Conservation (phyloP, 2,113 vertebrate species). For the Stegastes partitus region DNA sequence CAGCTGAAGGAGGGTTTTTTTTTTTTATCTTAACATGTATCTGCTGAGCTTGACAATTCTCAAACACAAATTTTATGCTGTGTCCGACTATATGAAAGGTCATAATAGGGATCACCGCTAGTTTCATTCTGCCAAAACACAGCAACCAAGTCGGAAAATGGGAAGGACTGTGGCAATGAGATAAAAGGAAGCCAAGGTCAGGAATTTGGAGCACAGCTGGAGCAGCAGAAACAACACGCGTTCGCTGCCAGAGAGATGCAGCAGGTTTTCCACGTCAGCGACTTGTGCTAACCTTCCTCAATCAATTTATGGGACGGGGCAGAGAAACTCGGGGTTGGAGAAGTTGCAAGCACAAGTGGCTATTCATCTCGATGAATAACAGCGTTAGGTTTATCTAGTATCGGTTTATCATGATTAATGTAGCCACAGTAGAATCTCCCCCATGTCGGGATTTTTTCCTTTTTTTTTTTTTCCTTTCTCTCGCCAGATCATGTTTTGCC, state of each 20-base stretch:
- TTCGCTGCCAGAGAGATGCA: conserved; percentile 17
- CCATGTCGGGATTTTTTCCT: not conserved
- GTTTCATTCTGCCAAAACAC: conserved; percentile 30
- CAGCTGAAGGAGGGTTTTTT: not conserved
- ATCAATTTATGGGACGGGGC: conserved; percentile 21
- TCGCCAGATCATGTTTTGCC: not conserved
- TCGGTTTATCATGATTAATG: conserved; percentile 44
- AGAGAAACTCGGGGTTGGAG: conserved; percentile 1
- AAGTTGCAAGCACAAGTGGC: not conserved
- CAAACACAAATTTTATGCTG: conserved; percentile 18
- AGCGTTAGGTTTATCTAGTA: not conserved
- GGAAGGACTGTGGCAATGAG: conserved; percentile 23
- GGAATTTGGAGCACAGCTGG: conserved; percentile 37
- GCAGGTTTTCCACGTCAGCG: conserved; percentile 24
- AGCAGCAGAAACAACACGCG: conserved; percentile 1
- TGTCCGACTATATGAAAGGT: conserved; percentile 37
- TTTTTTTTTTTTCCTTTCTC: conserved; percentile 4
- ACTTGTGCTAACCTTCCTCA: conserved; percentile 15
- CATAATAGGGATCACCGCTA: conserved; percentile 12
- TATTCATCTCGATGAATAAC: conserved; percentile 37
- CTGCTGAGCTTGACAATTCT: conserved; percentile 39
- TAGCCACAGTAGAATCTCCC: not conserved
- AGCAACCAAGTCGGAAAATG: not conserved
- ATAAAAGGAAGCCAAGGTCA: conserved; percentile 59
- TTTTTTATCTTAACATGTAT: conserved; percentile 21